Conservation (phyloP, 2,113 vertebrate genomes). For the Tauraco erythrolophus region DNA sequence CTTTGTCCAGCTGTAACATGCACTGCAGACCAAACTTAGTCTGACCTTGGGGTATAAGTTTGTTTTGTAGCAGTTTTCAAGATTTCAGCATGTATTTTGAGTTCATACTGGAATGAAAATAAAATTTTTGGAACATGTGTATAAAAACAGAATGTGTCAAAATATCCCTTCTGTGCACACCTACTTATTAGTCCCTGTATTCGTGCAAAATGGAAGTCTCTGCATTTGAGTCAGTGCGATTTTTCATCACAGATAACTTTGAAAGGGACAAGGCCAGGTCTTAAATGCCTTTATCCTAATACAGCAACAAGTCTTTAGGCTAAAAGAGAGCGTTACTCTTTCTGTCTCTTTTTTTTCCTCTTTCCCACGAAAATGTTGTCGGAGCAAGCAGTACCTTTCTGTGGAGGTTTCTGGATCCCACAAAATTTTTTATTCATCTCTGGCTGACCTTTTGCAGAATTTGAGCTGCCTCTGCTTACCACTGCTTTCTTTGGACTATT, state of each 20-base stretch:
- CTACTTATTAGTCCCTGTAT: not conserved
- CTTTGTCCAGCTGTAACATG: not conserved
- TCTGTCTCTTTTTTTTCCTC: not conserved
- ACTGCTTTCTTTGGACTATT: not conserved
- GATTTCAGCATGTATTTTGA: not conserved
- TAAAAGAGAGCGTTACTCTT: not conserved
- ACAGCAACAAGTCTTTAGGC: not conserved
- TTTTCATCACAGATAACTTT: not conserved
- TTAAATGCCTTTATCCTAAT: not conserved
- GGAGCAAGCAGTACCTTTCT: not conserved
- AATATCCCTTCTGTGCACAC: not conserved
- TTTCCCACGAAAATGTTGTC: not conserved
- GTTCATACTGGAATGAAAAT: not conserved
- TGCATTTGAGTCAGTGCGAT: fast-evolving
- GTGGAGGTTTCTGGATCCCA: not conserved
- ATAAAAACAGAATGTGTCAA: not conserved
- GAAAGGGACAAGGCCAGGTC: not conserved
- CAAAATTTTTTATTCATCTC: not conserved
- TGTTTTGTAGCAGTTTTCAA: not conserved
- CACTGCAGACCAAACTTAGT: not conserved
- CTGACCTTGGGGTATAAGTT: not conserved
- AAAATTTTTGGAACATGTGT: not conserved
- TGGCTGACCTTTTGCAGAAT: not conserved
- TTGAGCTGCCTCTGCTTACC: not conserved
- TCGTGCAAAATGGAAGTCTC: not conserved